Conservation (phyloP, 2,888 invertebrate genomes). For the Trichogramma evanescens region DNA sequence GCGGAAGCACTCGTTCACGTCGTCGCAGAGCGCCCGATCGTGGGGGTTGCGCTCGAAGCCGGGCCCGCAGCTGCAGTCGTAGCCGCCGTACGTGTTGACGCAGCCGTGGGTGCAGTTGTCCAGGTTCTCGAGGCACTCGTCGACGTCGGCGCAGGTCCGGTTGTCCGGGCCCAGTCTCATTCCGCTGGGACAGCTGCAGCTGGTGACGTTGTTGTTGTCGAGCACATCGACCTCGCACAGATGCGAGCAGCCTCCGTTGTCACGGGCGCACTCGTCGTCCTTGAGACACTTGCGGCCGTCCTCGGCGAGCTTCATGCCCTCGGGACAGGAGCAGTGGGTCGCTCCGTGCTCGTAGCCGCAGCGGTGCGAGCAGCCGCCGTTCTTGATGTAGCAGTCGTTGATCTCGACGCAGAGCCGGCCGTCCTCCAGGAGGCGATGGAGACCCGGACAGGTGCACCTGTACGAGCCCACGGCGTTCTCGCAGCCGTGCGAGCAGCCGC, state of each 20-base stretch:
- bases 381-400: slow-evolving; percentile 51
- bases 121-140: slow-evolving; percentile 41
- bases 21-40: slow-evolving; percentile 44
- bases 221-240: slow-evolving; percentile 35
- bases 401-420: slow-evolving; percentile 46
- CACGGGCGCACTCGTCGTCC: slow-evolving; percentile 49
- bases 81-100: slow-evolving; percentile 48
- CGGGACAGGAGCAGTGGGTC: slow-evolving; percentile 50
- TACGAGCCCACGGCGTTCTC: slow-evolving; percentile 39
- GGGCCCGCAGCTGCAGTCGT: slow-evolving; percentile 50
- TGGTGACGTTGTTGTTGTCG: slow-evolving; percentile 3
- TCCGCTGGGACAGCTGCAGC: slow-evolving; percentile 54
- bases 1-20: slow-evolving; percentile 46
- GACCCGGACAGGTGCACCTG: slow-evolving; percentile 47
- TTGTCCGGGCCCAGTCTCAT: slow-evolving; percentile 45
- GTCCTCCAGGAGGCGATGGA: slow-evolving; percentile 47
- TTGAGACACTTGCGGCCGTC: slow-evolving; percentile 43
- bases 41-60: slow-evolving; percentile 44
- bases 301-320: slow-evolving; percentile 37
- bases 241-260: slow-evolving; percentile 51
- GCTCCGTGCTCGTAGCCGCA: slow-evolving; percentile 53
- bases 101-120: slow-evolving; percentile 48
- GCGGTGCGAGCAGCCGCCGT: slow-evolving; percentile 52
- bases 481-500: slow-evolving; percentile 52
- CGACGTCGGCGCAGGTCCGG: slow-evolving; percentile 43